Percentiles rank a stretch among this genome's conserved stretches.
These are phyloP conservation scores for Altica lythri DNA, from an alignment of 2,888 invertebrate species.

Conservation along the genomic window DNA sequence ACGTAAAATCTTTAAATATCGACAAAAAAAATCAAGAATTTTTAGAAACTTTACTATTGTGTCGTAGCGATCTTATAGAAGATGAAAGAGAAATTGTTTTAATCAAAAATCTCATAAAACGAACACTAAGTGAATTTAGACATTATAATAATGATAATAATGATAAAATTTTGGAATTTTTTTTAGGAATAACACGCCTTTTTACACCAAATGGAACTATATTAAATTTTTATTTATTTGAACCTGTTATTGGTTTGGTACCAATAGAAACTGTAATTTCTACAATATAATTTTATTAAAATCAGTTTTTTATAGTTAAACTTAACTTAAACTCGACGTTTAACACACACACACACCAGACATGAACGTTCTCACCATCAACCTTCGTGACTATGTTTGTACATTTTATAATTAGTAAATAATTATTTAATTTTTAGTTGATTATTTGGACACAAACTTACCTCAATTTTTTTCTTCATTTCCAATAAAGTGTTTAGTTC, in stretches of 20 bases:
- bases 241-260: conserved; percentile 54
- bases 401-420: too few species aligned
- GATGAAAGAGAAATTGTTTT: conserved; percentile 44
- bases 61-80: conserved; percentile 49
- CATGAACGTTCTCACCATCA: too few species aligned
- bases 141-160: conserved; percentile 40
- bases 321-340: too few species aligned
- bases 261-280: conserved; percentile 56
- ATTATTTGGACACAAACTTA: too few species aligned
- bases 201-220: conserved; percentile 46
- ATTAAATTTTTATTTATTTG: conserved; percentile 51
- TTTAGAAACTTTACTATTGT: conserved; percentile 52
- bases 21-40: conserved; percentile 45
- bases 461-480: conserved; percentile 20
- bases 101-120: conserved; percentile 38
- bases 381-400: too few species aligned
- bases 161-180: conserved; percentile 44
- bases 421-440: too few species aligned
- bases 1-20: conserved; percentile 44
- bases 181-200: conserved; percentile 48
- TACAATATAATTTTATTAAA: conserved; percentile 48
- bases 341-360: too few species aligned
- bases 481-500: conserved; percentile 41
- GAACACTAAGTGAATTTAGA: conserved; percentile 40
- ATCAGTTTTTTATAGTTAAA: too few species aligned